These are phyloP conservation scores for Allobates femoralis DNA, from an alignment of 2,797 vertebrate genomes.

Conservation along the genomic window DNA sequence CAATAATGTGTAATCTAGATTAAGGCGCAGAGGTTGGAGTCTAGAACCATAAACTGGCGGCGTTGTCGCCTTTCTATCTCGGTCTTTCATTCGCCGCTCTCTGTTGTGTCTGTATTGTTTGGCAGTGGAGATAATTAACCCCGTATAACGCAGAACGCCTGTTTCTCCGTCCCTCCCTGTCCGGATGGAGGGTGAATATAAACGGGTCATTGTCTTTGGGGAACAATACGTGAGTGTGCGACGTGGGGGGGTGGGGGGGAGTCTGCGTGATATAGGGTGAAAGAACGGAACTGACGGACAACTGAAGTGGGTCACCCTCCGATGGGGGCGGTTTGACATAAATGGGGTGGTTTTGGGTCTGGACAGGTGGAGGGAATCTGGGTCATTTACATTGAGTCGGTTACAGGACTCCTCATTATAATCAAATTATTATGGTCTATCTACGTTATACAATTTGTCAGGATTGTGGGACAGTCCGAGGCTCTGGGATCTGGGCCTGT, in stretches of 20 bases:
- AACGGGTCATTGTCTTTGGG: constrained; percentile 51
- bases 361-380: constrained; percentile 18
- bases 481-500: too few species aligned
- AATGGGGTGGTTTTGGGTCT: neutral
- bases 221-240: constrained; percentile 41
- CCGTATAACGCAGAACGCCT: constrained; percentile 33
- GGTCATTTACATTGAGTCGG: neutral
- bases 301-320: constrained; percentile 58
- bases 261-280: constrained; percentile 45
- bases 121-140: constrained; percentile 55
- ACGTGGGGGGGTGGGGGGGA: constrained; percentile 12
- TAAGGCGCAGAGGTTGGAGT: neutral
- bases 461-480: too few species aligned
- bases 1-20: neutral
- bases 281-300: constrained; percentile 26
- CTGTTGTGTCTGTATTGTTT: constrained; percentile 38
- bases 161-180: constrained; percentile 47
- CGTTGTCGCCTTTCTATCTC: neutral
- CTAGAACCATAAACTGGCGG: neutral
- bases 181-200: constrained; percentile 47
- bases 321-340: neutral
- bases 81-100: constrained; percentile 31
- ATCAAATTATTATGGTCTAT: too few species aligned
- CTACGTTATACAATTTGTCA: too few species aligned
- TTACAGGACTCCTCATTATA: neutral